phyloP scores from a whole-genome alignment of 2,797 vertebrate species.

The Enteromius unitaeniatus region DNA sequence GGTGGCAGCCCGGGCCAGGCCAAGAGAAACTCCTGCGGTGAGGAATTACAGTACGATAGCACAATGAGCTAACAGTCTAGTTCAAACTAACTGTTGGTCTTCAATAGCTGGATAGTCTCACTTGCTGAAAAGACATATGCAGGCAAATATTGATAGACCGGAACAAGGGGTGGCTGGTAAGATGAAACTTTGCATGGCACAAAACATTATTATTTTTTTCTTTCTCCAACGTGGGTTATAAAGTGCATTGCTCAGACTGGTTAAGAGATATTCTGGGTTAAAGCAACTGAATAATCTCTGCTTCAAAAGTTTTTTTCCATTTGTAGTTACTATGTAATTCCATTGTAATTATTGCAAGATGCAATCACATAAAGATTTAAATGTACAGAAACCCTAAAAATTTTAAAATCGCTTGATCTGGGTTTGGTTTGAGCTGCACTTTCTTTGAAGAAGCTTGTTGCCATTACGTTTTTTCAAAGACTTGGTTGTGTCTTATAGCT shows the following conservation, averaged over 20 bases:
- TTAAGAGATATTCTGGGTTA: background rate
- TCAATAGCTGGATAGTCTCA: constrained; percentile 50
- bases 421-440: constrained; percentile 10
- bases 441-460: constrained; percentile 7
- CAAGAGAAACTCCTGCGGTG: constrained; percentile 57
- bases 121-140: constrained; percentile 46
- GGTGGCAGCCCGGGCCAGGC: constrained; percentile 46
- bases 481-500: background rate
- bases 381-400: background rate
- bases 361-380: background rate
- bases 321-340: background rate
- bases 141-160: constrained; percentile 56
- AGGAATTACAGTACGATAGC: constrained; percentile 58
- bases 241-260: background rate
- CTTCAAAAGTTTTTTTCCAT: background rate
- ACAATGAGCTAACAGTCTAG: constrained; percentile 63
- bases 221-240: background rate
- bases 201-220: constrained; percentile 5
- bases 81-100: constrained; percentile 46
- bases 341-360: background rate
- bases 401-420: background rate
- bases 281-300: background rate
- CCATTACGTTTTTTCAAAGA: background rate
- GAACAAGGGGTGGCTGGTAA: constrained; percentile 51
- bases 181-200: constrained; percentile 16